A percentile compares a stretch with the other conserved stretches of the same genome.
Evolutionary conservation across 2,797 vertebrate genomes (phyloP).

Genomic region (Momotus momota): DNA sequence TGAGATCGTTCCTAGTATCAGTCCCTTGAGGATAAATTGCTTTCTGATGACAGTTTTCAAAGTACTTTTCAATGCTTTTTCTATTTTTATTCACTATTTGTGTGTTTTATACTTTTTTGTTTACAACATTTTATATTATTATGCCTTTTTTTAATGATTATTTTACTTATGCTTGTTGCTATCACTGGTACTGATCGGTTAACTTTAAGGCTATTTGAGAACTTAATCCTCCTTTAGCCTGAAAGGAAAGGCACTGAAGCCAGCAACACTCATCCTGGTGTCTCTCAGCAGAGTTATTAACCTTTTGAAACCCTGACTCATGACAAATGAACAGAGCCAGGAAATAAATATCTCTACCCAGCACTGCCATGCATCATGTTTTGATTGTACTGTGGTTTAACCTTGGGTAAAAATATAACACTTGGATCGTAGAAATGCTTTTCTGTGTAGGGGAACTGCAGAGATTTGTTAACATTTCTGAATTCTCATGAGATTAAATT

Average conservation of each 20-base stretch:
- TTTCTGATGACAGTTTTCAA: neutral
- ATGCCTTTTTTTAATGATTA: neutral
- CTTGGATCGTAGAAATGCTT: neutral
- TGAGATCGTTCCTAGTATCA: neutral
- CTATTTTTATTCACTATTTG: neutral
- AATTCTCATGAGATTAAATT: neutral
- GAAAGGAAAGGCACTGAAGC: neutral
- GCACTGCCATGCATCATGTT: neutral
- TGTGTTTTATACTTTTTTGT: neutral
- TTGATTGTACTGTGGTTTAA: neutral
- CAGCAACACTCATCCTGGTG: neutral
- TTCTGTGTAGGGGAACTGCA: neutral
- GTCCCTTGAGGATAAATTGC: neutral
- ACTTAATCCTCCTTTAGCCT: neutral
- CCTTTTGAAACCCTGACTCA: conserved; percentile 1
- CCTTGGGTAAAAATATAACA: neutral
- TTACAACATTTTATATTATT: neutral
- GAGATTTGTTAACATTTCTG: neutral
- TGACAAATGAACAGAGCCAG: neutral
- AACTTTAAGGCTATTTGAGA: neutral
- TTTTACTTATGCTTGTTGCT: neutral
- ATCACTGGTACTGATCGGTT: neutral
- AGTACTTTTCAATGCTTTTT: neutral
- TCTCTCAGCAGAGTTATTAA: neutral
- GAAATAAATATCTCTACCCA: neutral